Conservation (phyloP, 2,797 vertebrate species). For the Psittacula derbiana region DNA sequence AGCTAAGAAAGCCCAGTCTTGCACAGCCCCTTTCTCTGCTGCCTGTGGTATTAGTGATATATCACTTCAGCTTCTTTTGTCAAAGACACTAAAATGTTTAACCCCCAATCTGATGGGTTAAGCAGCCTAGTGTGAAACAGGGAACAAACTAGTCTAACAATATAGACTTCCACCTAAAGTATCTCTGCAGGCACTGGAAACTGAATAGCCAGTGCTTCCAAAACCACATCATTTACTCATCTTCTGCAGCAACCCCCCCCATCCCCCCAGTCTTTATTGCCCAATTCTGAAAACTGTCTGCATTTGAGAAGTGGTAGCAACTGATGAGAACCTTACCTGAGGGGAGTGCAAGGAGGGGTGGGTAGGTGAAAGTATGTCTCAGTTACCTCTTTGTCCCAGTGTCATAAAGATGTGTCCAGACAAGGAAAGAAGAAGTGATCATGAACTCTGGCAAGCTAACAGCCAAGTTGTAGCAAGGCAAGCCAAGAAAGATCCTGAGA, state of each 20-base stretch:
- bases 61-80: background rate
- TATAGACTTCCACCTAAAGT: background rate
- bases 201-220: background rate
- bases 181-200: background rate
- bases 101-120: background rate
- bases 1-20: background rate
- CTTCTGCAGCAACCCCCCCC: background rate
- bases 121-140: background rate
- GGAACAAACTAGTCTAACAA: background rate
- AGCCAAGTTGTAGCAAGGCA: accelerated
- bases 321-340: background rate
- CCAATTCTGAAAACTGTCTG: background rate
- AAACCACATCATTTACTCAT: background rate
- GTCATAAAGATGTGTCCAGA: background rate
- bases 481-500: background rate
- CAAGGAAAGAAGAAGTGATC: background rate
- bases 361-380: background rate
- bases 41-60: background rate
- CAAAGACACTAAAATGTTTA: background rate
- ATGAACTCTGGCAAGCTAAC: background rate
- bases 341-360: background rate
- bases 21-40: background rate
- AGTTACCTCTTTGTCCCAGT: background rate
- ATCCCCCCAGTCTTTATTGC: background rate
- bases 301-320: background rate